A percentile compares a stretch with the other conserved stretches of the same genome.
Evolutionary conservation across 1,140 invertebrate species (phyloP).

Genomic region (Acromyrmex heyeri): DNA sequence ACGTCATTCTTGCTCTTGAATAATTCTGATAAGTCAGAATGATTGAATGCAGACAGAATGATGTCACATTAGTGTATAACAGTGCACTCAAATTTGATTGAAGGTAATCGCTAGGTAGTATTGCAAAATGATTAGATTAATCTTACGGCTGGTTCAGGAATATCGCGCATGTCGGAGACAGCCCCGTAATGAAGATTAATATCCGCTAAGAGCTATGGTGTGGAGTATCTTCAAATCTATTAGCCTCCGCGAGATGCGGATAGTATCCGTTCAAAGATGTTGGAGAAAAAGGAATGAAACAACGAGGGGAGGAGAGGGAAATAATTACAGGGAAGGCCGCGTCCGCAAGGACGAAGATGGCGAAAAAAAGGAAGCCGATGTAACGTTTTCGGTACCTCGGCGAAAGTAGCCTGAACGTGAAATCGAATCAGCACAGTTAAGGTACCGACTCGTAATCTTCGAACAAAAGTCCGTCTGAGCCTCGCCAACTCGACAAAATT

Average conservation of each 20-base stretch:
- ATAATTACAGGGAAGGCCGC: constrained; percentile 59
- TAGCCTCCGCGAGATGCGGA: constrained; percentile 23
- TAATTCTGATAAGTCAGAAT: neutral
- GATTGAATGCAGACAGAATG: constrained; percentile 5
- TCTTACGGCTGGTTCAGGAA: constrained; percentile 37
- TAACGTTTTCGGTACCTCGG: constrained; percentile 34
- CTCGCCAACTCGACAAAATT: constrained; percentile 3
- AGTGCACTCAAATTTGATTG: constrained; percentile 23
- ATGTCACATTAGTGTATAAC: neutral
- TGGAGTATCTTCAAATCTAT: constrained; percentile 39
- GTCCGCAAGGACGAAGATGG: constrained; percentile 46
- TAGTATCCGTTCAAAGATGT: constrained; percentile 8
- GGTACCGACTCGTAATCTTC: neutral
- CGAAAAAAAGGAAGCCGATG: constrained; percentile 11
- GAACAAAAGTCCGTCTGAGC: constrained; percentile 23
- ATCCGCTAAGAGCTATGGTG: constrained; percentile 12
- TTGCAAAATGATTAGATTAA: constrained; percentile 43
- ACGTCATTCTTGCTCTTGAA: neutral
- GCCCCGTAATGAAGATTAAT: constrained; percentile 58
- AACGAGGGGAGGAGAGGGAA: constrained; percentile 9
- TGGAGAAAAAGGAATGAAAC: neutral
- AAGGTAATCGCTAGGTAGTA: constrained; percentile 20
- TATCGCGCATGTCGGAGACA: constrained; percentile 37
- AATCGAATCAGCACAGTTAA: constrained; percentile 22
- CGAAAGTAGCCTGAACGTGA: constrained; percentile 42